A percentile compares a stretch with the other conserved stretches of the same genome.
phyloP scores from a whole-genome alignment of 2,113 vertebrate species.

The zebrafish (Danio rerio) region DNA sequence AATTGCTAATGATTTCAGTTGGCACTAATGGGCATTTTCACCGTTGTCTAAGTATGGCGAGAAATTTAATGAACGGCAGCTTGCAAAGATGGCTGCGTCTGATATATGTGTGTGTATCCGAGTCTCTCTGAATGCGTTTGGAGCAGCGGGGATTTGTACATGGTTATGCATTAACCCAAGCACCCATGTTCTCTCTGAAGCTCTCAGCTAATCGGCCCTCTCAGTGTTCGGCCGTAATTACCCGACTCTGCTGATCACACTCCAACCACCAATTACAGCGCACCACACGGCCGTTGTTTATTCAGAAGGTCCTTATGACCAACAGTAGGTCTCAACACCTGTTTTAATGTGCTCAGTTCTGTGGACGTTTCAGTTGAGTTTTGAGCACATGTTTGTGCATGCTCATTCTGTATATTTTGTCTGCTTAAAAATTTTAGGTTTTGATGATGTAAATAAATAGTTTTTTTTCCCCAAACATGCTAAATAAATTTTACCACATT shows the following conservation, averaged over 20 bases:
- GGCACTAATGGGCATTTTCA: slow-evolving; percentile 34
- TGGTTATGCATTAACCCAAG: slow-evolving; percentile 41
- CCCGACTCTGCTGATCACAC: slow-evolving; percentile 29
- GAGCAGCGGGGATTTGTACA: slow-evolving; percentile 18
- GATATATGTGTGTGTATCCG: slow-evolving; percentile 4
- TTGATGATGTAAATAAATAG: too few species aligned
- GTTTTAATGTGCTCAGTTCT: background rate
- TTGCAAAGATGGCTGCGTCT: background rate
- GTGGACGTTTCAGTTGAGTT: background rate
- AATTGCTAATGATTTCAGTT: slow-evolving; percentile 31
- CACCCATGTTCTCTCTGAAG: slow-evolving; percentile 20
- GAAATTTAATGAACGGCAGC: slow-evolving; percentile 31
- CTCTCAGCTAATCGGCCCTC: slow-evolving; percentile 20
- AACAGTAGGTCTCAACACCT: slow-evolving; percentile 9
- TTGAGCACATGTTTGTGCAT: too few species aligned
- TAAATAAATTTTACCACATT: background rate
- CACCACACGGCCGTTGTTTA: background rate
- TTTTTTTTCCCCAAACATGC: background rate
- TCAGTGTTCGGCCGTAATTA: slow-evolving; percentile 21
- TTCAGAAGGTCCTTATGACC: slow-evolving; percentile 5
- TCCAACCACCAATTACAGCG: slow-evolving; percentile 18
- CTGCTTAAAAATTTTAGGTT: background rate
- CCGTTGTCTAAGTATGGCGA: background rate
- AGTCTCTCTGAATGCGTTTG: slow-evolving; percentile 14
- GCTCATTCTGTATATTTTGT: background rate